These are phyloP conservation scores for Cuniculus paca DNA, from an alignment of 2,797 vertebrate species.

Conservation along the genomic window DNA sequence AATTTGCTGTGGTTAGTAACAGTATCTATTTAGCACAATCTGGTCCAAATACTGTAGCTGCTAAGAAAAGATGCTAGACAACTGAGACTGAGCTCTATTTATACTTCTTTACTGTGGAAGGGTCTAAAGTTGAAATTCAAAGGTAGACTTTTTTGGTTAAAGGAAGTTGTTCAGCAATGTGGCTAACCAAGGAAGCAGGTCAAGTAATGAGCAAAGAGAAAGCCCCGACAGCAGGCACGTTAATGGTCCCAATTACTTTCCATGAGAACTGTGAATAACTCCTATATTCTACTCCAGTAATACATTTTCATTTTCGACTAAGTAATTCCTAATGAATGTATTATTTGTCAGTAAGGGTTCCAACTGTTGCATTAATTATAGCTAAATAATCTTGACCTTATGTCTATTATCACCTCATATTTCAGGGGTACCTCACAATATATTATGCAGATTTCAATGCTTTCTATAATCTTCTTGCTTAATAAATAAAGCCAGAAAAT, in stretches of 20 bases:
- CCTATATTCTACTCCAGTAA: background rate
- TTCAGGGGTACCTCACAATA: background rate
- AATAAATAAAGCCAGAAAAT: background rate
- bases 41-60: background rate
- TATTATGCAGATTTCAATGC: background rate
- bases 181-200: background rate
- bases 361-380: constrained; percentile 28
- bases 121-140: background rate
- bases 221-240: background rate
- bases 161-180: background rate
- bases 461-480: background rate
- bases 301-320: background rate
- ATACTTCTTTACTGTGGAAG: background rate
- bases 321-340: background rate
- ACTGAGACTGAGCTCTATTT: background rate
- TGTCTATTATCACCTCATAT: background rate
- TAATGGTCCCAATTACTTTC: background rate
- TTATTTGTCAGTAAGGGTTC: constrained; percentile 37
- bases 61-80: background rate
- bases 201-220: background rate
- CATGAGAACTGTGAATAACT: background rate
- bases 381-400: background rate
- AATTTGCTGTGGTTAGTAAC: background rate
- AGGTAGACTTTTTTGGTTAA: background rate
- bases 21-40: rapidly evolving